A percentile compares a stretch with the other conserved stretches of the same genome.
Conservation (phyloP, 2,113 vertebrate species). For the Pluvialis apricaria region DNA sequence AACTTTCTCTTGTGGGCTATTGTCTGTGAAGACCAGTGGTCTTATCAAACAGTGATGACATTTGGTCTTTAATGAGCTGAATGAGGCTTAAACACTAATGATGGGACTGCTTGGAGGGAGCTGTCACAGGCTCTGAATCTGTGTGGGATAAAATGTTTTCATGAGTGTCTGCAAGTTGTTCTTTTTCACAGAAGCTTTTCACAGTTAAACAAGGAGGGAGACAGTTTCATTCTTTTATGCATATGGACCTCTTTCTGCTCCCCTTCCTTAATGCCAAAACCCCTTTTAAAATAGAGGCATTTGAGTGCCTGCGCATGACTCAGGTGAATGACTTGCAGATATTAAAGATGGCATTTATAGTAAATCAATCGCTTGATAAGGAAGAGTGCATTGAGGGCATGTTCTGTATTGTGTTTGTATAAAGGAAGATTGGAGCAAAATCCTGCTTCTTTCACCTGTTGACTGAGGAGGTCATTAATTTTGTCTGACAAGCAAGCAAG, state of each 20-base stretch:
- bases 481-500: constrained; percentile 4
- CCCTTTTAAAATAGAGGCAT: not conserved
- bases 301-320: constrained; percentile 21
- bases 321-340: constrained; percentile 46
- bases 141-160: constrained; percentile 44
- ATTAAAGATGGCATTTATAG: constrained; percentile 6
- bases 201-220: constrained; percentile 19
- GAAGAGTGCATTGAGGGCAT: not conserved
- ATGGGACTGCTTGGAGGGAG: not conserved
- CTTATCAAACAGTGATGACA: not conserved
- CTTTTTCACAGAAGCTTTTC: not conserved
- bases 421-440: not conserved
- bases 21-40: not conserved
- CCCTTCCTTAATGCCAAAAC: not conserved
- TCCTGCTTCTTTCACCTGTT: not conserved
- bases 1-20: not conserved
- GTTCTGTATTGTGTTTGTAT: not conserved
- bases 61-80: not conserved
- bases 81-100: not conserved
- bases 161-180: constrained; percentile 10
- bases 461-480: not conserved
- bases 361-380: constrained; percentile 13
- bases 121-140: not conserved
- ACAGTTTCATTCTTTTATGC: not conserved
- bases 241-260: not conserved